A percentile compares a stretch with the other conserved stretches of the same genome.
These are phyloP conservation scores for Macrobrachium nipponense DNA, from an alignment of 1,140 invertebrate species.

Conservation along the genomic window DNA sequence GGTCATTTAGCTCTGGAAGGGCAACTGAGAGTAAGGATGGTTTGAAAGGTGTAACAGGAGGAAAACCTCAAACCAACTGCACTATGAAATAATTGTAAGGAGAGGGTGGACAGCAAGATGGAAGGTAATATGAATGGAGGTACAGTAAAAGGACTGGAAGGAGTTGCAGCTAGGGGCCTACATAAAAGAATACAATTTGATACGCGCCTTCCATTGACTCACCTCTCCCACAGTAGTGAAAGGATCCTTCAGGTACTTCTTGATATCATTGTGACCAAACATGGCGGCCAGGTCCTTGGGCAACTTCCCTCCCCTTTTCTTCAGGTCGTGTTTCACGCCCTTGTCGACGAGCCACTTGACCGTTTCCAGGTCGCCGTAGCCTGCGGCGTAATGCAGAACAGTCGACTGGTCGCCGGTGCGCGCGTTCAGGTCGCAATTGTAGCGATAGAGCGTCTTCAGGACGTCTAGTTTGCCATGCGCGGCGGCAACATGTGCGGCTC, in stretches of 20 bases:
- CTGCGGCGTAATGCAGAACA: slow-evolving; percentile 15
- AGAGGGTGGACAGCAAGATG: no score
- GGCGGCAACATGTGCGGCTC: slow-evolving; percentile 17
- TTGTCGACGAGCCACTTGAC: slow-evolving; percentile 31
- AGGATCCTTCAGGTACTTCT: neutral
- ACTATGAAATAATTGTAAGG: no score
- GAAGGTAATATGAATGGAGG: no score
- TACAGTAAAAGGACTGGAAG: no score
- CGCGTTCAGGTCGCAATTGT: neutral
- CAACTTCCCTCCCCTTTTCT: neutral
- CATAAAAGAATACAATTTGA: no score
- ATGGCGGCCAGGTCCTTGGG: neutral
- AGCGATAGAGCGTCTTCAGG: neutral
- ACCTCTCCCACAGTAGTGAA: neutral
- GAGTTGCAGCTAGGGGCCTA: no score
- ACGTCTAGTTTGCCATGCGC: neutral
- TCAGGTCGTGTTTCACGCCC: neutral
- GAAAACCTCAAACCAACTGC: no score
- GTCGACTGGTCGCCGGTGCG: neutral
- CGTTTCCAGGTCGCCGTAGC: slow-evolving; percentile 23
- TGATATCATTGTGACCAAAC: neutral
- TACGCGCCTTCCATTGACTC: neutral
- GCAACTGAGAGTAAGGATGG: no score
- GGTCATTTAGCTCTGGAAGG: no score
- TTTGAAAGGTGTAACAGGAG: no score